Evolutionary conservation across 1,140 invertebrate genomes (phyloP).

Genomic region (Ceratoteleas bidentatus): DNA sequence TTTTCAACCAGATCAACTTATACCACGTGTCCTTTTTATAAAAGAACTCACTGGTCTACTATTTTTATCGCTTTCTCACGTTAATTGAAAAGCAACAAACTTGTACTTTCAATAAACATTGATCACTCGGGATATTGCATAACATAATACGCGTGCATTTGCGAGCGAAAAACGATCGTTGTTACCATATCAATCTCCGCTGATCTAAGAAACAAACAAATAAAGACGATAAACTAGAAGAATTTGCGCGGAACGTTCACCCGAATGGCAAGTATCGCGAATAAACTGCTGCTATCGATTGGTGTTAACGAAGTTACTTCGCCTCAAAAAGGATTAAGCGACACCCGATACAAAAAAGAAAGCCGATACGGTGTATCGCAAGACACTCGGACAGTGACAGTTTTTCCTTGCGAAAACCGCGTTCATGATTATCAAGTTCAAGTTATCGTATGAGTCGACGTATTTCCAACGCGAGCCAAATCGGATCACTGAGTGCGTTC

Average conservation of each 20-base stretch:
- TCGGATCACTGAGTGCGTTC: background rate
- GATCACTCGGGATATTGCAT: no score
- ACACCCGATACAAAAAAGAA: constrained; percentile 52
- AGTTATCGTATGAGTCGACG: no score
- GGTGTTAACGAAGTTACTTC: constrained; percentile 48
- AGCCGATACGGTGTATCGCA: constrained; percentile 39
- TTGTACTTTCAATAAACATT: no score
- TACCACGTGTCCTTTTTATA: no score
- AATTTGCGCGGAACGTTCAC: constrained; percentile 28
- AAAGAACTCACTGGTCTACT: no score
- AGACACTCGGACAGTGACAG: constrained; percentile 18
- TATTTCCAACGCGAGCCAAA: no score
- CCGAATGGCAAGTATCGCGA: constrained; percentile 32
- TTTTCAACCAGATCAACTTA: no score
- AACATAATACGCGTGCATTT: no score
- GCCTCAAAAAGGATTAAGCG: constrained; percentile 56
- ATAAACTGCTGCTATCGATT: constrained; percentile 47
- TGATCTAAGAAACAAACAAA: background rate
- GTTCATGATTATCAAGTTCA: constrained; percentile 29
- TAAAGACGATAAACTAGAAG: background rate
- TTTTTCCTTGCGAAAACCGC: constrained; percentile 11
- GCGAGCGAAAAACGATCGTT: no score
- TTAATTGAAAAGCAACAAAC: no score
- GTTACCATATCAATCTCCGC: no score
- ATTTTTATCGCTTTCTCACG: no score